Percentiles rank a stretch among this genome's conserved stretches.
Evolutionary conservation across 2,797 vertebrate species (phyloP).

Genomic region (Chelon labrosus): DNA sequence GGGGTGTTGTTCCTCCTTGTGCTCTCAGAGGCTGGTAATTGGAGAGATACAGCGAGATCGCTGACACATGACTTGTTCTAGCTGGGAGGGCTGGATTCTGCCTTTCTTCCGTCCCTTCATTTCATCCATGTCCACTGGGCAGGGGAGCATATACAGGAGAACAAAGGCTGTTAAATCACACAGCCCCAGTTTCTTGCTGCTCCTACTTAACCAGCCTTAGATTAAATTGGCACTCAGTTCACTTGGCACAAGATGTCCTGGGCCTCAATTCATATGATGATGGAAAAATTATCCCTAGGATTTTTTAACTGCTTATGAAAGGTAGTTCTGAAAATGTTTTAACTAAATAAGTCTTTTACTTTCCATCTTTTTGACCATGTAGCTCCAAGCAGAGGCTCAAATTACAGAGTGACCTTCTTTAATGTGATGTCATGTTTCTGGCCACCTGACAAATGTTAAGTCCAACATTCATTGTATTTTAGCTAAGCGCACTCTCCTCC

Average conservation of each 20-base stretch:
- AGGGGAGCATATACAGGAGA: constrained; percentile 51
- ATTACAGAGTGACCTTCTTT: too few relatives aligned
- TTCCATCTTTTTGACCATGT: background rate
- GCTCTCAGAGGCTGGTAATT: constrained; percentile 63
- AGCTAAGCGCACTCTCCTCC: too few relatives aligned
- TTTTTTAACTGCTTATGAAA: constrained; percentile 18
- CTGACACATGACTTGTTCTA: constrained; percentile 69
- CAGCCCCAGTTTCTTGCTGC: constrained; percentile 35
- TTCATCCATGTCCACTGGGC: constrained; percentile 61
- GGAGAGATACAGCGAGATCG: constrained; percentile 60
- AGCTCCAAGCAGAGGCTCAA: background rate
- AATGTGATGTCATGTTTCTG: too few relatives aligned
- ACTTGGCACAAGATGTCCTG: constrained; percentile 1
- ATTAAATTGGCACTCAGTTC: constrained; percentile 58
- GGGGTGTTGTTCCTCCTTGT: constrained; percentile 22
- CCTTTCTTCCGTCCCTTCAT: constrained; percentile 47
- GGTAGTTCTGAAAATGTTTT: constrained; percentile 4
- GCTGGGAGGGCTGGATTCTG: constrained; percentile 57
- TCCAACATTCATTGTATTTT: too few relatives aligned
- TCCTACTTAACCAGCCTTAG: constrained; percentile 49
- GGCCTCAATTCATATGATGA: constrained; percentile 29
- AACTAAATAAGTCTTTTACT: background rate
- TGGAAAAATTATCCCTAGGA: constrained; percentile 8
- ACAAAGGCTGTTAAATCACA: constrained; percentile 62
- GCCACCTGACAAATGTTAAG: too few relatives aligned